Evolutionary conservation across 2,113 vertebrate species (phyloP).

Genomic region (Caranx ignobilis): DNA sequence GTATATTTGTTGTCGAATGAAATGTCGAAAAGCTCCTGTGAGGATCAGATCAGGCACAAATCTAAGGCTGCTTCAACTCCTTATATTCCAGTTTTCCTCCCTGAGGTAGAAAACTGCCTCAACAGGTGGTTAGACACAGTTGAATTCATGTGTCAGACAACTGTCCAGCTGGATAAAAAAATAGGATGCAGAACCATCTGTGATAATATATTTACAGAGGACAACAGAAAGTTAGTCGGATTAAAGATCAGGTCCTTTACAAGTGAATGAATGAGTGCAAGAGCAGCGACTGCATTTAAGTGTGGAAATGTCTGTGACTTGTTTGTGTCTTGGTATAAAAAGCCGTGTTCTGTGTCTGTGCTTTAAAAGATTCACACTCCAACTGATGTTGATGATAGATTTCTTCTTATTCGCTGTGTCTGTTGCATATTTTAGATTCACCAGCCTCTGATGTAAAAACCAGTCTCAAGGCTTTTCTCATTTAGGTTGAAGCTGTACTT

Average conservation of each 20-base stretch:
- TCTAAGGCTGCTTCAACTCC: neutral
- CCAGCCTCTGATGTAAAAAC: neutral
- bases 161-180: neutral
- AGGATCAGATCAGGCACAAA: neutral
- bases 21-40: neutral
- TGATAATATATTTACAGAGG: neutral
- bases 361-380: constrained; percentile 8
- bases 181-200: neutral
- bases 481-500: neutral
- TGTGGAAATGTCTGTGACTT: neutral
- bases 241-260: neutral
- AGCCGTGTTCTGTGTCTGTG: neutral
- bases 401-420: constrained; percentile 1
- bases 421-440: constrained; percentile 28
- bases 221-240: neutral
- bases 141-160: constrained; percentile 4
- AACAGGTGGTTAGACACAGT: neutral
- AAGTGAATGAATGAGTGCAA: neutral
- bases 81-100: constrained; percentile 2
- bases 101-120: neutral
- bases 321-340: constrained; percentile 8
- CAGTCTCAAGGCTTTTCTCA: neutral
- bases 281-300: neutral
- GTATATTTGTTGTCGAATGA: neutral
- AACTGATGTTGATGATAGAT: constrained; percentile 19